Percentiles rank a stretch among this genome's conserved stretches.
These are phyloP conservation scores for Enteromius thamalakanensis DNA, from an alignment of 2,797 vertebrate species.

Conservation along the genomic window DNA sequence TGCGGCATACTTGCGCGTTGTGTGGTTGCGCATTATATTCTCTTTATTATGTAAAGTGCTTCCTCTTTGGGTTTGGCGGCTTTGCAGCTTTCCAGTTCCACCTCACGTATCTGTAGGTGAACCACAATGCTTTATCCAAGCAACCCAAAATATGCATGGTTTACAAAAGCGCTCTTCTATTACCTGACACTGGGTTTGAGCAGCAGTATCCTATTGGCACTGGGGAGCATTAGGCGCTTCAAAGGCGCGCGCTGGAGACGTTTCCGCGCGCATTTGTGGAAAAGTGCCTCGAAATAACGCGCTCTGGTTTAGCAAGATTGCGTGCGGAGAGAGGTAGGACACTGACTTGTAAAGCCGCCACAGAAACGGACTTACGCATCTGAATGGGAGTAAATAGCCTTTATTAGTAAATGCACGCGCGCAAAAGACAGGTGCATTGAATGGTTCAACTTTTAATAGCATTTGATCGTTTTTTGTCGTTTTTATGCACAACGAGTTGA, in stretches of 20 bases:
- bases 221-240: not conserved
- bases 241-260: conserved; percentile 26
- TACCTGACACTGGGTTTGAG: conserved; percentile 15
- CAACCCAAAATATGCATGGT: conserved; percentile 43
- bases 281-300: not conserved
- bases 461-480: not conserved
- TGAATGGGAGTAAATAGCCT: not conserved
- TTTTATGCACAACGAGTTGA: not conserved
- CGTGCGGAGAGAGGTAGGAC: not conserved
- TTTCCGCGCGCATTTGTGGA: conserved; percentile 7
- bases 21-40: conserved; percentile 71
- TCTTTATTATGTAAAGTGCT: conserved; percentile 82
- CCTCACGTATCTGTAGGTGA: conserved; percentile 68
- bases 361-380: not conserved
- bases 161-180: conserved; percentile 37
- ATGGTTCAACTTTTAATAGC: not conserved
- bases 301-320: not conserved
- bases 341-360: not conserved
- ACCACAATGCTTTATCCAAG: conserved; percentile 40
- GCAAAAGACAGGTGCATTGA: conserved; percentile 34
- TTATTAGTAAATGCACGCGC: not conserved
- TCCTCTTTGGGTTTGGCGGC: conserved; percentile 80
- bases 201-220: not conserved
- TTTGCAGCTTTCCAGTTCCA: conserved; percentile 81
- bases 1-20: conserved; percentile 67